Base-by-base conservation (phyloP, 1,140 invertebrate genomes). In the Solenopsis fugax region DNA sequence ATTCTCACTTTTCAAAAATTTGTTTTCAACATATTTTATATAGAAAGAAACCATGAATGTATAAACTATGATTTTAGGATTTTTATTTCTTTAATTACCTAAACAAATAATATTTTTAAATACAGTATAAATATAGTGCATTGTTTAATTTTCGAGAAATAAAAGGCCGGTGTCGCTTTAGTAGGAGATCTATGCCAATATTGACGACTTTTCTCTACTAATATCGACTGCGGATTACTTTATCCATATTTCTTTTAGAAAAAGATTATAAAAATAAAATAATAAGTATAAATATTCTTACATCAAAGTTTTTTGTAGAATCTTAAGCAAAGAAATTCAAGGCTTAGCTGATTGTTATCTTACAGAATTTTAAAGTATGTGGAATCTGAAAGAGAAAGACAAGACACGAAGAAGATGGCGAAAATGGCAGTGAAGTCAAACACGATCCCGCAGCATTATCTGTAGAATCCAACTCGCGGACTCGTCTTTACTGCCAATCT, bases 401-500 rank as follows among this genome's bases (percentile, higher is more conserved):
- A 58, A 37, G 34, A n/a, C 45, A 13, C 16, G 45, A 34, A 24
- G 29, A 37, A 58, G 72, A 75, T 13, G 37, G 48, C 21, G 16
- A 34, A 34, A 37, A 82, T 58, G 37, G 4, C 54, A 21, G 18
- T 58, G 62, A 24, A 54, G 10, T 24, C 24, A 54, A 56, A 41
- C 54, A 60, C 37, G 67, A 82, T 73, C 13, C 34, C 29, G 54
- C 69, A 73, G 58, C 67, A 24, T 84, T 67, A 24, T 60, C 18
- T 72, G 48, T 12, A 69, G 24, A 24, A 73, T 60, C 41, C 69
- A 6, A 73, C 77, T 69, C 21, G 62, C 67, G 18, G 52, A 48
- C 67, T 73, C 52, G 41, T 50, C 54, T 73, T 84, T 84, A 84
- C 67, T 73, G 69, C 69, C 80, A 62, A 84, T 84, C 69, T n/a